Evolutionary conservation across 1,140 invertebrate species (phyloP).

Genomic region (Caerostris darwini): DNA sequence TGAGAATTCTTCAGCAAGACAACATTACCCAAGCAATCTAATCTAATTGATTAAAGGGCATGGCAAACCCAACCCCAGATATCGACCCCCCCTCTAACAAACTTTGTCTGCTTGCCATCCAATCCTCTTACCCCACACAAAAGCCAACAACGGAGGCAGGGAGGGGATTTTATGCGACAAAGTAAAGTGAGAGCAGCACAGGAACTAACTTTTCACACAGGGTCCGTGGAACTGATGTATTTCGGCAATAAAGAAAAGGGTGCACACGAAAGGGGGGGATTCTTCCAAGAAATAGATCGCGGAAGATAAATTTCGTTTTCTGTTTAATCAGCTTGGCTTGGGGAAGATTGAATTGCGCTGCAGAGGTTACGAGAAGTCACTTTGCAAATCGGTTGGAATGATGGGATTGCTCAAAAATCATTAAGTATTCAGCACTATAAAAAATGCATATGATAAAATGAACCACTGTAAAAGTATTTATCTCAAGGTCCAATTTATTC

Average conservation of each 20-base stretch:
- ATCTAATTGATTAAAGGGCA: not conserved
- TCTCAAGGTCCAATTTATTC: too few species aligned
- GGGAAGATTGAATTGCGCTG: not conserved
- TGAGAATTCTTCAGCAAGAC: too few species aligned
- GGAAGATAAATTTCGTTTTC: constrained; percentile 15
- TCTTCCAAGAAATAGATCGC: constrained; percentile 31
- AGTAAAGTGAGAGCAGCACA: not conserved
- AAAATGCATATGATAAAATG: too few species aligned
- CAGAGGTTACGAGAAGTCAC: not conserved
- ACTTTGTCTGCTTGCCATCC: not conserved
- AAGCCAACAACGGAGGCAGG: constrained; percentile 16
- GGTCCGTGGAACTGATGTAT: constrained; percentile 32
- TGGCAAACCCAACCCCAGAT: not conserved
- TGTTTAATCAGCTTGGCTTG: not conserved
- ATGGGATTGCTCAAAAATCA: not conserved
- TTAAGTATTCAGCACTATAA: too few species aligned
- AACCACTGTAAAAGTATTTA: too few species aligned
- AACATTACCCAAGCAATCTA: not conserved
- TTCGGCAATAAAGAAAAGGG: constrained; percentile 60
- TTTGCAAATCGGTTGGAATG: not conserved
- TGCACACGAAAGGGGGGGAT: not conserved
- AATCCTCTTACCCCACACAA: not conserved
- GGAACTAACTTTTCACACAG: not conserved
- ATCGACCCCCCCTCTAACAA: not conserved
- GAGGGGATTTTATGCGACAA: constrained; percentile 29